Percentiles rank a stretch among this genome's conserved stretches.
phyloP scores from a whole-genome alignment of 2,113 vertebrate species.

The Megaptera novaeangliae region DNA sequence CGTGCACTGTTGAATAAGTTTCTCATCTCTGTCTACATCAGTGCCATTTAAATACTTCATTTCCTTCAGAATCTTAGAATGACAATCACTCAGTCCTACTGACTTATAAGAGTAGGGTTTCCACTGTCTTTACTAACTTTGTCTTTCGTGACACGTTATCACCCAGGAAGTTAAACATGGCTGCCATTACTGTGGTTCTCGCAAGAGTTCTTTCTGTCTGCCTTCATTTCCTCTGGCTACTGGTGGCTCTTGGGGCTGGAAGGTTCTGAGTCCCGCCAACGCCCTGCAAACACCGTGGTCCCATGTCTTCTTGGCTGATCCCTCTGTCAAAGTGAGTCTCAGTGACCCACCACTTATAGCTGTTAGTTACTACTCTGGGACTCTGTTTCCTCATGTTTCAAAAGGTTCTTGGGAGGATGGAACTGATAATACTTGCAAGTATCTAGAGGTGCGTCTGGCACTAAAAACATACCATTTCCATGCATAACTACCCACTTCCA shows the following conservation, averaged over 20 bases:
- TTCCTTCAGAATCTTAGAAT: slow-evolving; percentile 33
- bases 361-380: neutral
- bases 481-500: neutral
- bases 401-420: neutral
- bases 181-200: neutral
- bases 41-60: neutral
- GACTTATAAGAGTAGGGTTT: neutral
- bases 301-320: neutral
- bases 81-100: neutral
- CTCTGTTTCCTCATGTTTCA: neutral
- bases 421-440: neutral
- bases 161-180: neutral
- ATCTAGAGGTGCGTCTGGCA: neutral
- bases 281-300: neutral
- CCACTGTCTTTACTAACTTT: neutral
- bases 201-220: neutral
- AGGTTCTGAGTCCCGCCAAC: neutral
- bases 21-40: neutral
- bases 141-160: slow-evolving; percentile 14
- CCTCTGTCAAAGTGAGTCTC: neutral
- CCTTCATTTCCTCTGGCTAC: neutral
- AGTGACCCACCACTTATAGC: neutral
- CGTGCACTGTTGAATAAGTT: neutral
- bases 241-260: neutral
- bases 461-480: neutral